Evolutionary conservation across 2,113 vertebrate species (phyloP), one percentile per base, ranked within the genome.

Genomic region (Campylorhamphus procurvoides): DNA sequence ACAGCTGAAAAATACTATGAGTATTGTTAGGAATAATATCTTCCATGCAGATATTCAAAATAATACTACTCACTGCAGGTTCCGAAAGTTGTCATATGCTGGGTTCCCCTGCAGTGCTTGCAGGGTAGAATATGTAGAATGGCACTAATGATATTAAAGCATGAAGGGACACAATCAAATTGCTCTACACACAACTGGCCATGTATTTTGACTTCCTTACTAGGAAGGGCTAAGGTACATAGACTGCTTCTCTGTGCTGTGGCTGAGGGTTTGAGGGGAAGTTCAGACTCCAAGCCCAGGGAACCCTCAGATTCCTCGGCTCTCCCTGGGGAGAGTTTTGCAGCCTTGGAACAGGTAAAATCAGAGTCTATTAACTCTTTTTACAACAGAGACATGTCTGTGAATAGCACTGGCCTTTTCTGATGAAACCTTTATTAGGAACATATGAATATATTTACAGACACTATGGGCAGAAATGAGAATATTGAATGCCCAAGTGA

Each of bases 151-250:
- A 23, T 49, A 66, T 12, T 24, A 56, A 75, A 73, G 52, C 23
- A 29, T 20, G 46, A 75, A 75, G 8, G 50, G 35, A 59, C 15
- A 46, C 6, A 28, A 62, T 20, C 9, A 75, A 63, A 71, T 22
- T 14, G 2, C 4, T 46, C 35, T 59, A 35, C 10, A 40, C 9
- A 37, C 9, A 59, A 33, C 35, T 42, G 6, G 42, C 63, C 12
- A n/a, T 39, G 58, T 66, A 40, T 27, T 91, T 60, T 62, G 5
- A 1, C 18, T 76, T 85, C 42, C 19, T 40, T 84, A 2, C 19
- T 28, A 22, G 15, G 4, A 46, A 2, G 1, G 8, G 10, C 12
- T 4, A 23, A 49, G 0, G 5, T 2, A 24, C 12, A 29, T 3
- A 7, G 22, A 33, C 6, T 72, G 14, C 42, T 58, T 40, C 35